phyloP scores from a whole-genome alignment of 2,888 invertebrate genomes.

The Pimpla rufipes region DNA sequence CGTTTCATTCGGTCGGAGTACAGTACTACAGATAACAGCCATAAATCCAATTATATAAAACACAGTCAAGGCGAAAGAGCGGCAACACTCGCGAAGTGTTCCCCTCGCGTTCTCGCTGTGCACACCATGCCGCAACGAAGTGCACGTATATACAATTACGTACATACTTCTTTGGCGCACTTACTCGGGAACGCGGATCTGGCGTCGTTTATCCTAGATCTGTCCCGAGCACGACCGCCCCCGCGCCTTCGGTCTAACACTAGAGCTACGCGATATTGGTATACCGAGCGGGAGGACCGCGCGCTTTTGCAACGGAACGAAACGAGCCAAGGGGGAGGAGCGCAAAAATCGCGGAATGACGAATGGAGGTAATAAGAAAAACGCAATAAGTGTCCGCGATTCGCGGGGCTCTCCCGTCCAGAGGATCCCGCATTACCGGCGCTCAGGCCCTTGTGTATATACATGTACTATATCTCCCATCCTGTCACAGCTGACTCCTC shows the following conservation, averaged over 20 bases:
- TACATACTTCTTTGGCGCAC: constrained; percentile 50
- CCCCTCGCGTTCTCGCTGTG: neutral
- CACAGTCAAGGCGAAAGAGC: neutral
- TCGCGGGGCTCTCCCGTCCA: constrained; percentile 9
- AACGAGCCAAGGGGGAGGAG: constrained; percentile 4
- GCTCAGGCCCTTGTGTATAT: constrained; percentile 17
- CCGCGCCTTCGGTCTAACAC: neutral
- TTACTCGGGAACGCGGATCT: constrained; percentile 59
- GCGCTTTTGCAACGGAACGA: constrained; percentile 15
- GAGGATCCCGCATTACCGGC: constrained; percentile 13
- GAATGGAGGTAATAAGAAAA: constrained; percentile 50
- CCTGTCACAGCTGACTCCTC: constrained; percentile 35
- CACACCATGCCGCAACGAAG: neutral
- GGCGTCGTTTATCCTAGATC: constrained; percentile 54
- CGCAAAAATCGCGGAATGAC: constrained; percentile 49
- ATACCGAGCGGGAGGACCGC: neutral
- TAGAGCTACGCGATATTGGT: neutral
- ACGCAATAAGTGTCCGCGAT: constrained; percentile 38
- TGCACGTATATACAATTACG: constrained; percentile 48
- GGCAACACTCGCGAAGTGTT: constrained; percentile 3
- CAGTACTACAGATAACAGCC: neutral
- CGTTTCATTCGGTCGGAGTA: neutral
- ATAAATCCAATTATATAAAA: constrained; percentile 6
- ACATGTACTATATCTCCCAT: constrained; percentile 24
- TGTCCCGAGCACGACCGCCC: constrained; percentile 37